These are phyloP conservation scores for Papilio polytes DNA, from an alignment of 1,140 invertebrate species.

Conservation along the genomic window DNA sequence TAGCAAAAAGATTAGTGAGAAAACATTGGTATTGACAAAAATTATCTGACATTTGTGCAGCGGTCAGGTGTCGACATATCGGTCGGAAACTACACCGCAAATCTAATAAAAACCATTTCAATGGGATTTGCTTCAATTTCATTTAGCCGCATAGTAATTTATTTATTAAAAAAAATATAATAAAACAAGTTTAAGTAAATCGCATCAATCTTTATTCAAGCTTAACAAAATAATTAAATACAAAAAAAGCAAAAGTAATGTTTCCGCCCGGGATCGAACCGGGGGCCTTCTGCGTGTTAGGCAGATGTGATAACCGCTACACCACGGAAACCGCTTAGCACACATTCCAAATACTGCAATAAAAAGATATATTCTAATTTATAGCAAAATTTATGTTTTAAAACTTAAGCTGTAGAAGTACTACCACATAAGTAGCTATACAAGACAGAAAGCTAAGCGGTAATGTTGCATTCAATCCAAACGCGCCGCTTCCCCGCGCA, in stretches of 20 bases:
- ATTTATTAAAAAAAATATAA: too few species aligned
- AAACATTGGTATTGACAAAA: too few species aligned
- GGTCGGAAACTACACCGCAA: too few species aligned
- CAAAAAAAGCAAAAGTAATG: conserved; percentile 42
- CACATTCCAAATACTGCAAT: too few species aligned
- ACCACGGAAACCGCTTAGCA: conserved; percentile 56
- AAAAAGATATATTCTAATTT: too few species aligned
- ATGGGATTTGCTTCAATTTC: too few species aligned
- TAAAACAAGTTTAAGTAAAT: not conserved
- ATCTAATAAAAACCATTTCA: too few species aligned
- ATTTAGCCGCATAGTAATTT: too few species aligned
- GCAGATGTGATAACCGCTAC: conserved; percentile 67
- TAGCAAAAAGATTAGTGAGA: too few species aligned
- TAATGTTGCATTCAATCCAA: not conserved
- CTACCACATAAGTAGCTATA: not conserved
- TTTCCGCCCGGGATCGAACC: conserved; percentile 65
- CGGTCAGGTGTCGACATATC: too few species aligned
- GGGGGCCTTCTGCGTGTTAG: conserved; percentile 64
- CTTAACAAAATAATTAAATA: not conserved
- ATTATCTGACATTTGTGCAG: too few species aligned
- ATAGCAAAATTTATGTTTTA: too few species aligned
- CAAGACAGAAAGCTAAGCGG: not conserved
- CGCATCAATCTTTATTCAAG: not conserved
- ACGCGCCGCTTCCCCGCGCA: not conserved
- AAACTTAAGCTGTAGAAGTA: not conserved